These are phyloP conservation scores for Semotilus atromaculatus DNA, from an alignment of 2,797 vertebrate genomes.

Conservation along the genomic window DNA sequence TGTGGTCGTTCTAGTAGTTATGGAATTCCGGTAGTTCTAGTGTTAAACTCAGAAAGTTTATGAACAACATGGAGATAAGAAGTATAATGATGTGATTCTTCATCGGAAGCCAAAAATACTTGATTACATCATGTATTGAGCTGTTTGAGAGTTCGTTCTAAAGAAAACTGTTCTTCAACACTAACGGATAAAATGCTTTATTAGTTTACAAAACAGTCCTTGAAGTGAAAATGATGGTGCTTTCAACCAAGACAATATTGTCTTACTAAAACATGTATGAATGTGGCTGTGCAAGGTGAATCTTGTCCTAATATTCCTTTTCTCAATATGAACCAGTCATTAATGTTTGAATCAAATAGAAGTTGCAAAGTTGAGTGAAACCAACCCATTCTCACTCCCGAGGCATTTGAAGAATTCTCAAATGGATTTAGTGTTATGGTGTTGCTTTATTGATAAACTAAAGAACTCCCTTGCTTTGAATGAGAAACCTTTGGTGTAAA, in stretches of 20 bases:
- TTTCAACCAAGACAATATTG: background rate
- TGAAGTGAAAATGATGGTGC: background rate
- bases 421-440: no score
- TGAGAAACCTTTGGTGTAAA: no score
- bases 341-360: background rate
- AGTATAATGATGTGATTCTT: background rate
- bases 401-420: no score
- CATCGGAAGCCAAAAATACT: background rate
- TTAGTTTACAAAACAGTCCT: background rate
- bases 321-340: no score
- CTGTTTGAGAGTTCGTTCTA: background rate
- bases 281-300: background rate
- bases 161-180: background rate
- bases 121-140: background rate
- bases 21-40: no score
- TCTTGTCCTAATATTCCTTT: no score
- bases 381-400: no score
- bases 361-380: background rate
- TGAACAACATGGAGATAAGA: background rate
- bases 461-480: no score
- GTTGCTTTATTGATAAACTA: no score
- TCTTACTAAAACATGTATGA: background rate
- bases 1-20: no score
- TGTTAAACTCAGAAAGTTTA: constrained; percentile 46
- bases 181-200: background rate